Conservation (phyloP, 2,113 vertebrate species). For the Leucosticte australis region DNA sequence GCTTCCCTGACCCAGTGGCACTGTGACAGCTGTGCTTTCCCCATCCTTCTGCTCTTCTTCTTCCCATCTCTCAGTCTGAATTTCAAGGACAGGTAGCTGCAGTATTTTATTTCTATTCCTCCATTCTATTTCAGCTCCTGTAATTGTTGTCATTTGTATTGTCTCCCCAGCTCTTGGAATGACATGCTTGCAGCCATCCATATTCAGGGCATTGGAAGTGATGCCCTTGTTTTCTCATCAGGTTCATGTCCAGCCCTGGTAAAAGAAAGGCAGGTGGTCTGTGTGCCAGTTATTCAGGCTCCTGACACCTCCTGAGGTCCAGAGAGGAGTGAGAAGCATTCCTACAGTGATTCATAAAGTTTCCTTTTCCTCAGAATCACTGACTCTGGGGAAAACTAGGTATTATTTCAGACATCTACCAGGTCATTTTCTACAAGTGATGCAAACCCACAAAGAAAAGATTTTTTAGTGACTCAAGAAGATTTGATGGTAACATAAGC, state of each 20-base stretch:
- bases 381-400: neutral
- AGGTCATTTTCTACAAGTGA: neutral
- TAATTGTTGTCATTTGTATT: neutral
- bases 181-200: neutral
- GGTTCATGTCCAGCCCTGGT: neutral
- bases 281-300: neutral
- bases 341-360: neutral
- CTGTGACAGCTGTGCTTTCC: neutral
- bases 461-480: neutral
- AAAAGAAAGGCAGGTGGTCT: neutral
- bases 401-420: neutral
- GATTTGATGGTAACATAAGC: neutral
- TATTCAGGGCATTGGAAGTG: neutral
- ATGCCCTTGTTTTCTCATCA: neutral
- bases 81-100: neutral
- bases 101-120: neutral
- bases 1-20: neutral
- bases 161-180: neutral
- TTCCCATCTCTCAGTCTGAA: neutral
- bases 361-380: neutral
- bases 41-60: neutral
- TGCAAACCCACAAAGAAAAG: neutral
- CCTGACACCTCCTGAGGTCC: neutral
- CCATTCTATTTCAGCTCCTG: rapidly evolving
- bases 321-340: neutral